Evolutionary conservation across 2,888 invertebrate genomes (phyloP).

Genomic region (Microdon myrmicae): DNA sequence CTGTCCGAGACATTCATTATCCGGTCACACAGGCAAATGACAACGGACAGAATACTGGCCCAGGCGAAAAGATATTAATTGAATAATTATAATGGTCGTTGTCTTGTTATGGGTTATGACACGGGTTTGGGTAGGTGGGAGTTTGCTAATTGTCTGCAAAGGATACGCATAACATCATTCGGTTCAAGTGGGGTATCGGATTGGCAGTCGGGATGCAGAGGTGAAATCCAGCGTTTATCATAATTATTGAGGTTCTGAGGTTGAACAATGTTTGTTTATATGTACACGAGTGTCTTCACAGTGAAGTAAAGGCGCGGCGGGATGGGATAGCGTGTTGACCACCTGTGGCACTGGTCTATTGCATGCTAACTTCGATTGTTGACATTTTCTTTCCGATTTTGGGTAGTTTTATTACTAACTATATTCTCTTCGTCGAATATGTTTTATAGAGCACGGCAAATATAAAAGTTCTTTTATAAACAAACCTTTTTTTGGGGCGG

Average conservation of each 20-base stretch:
- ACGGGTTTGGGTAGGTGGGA: slow-evolving; percentile 42
- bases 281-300: too few relatives aligned
- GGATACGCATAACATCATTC: slow-evolving; percentile 43
- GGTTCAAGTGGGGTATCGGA: slow-evolving; percentile 29
- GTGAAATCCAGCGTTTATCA: slow-evolving; percentile 29
- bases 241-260: slow-evolving; percentile 36
- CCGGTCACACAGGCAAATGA: slow-evolving; percentile 51
- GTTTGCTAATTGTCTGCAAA: slow-evolving; percentile 51
- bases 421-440: too few relatives aligned
- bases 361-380: too few relatives aligned
- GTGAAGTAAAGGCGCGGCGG: too few relatives aligned
- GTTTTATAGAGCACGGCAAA: too few relatives aligned
- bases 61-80: slow-evolving; percentile 55
- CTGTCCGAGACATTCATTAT: slow-evolving; percentile 52
- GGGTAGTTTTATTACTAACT: too few relatives aligned
- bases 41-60: slow-evolving; percentile 46
- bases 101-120: slow-evolving; percentile 53
- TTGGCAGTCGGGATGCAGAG: slow-evolving; percentile 10
- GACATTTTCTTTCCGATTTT: too few relatives aligned
- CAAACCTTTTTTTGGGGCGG: too few relatives aligned
- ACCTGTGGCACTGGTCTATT: too few relatives aligned
- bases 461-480: too few relatives aligned
- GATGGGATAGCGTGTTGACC: too few relatives aligned
- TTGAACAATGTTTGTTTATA: too few relatives aligned
- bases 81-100: slow-evolving; percentile 55